Percentiles rank a stretch among this genome's conserved stretches.
These are phyloP conservation scores for Onychomys arenicola DNA, from an alignment of 2,797 vertebrate genomes.

Conservation along the genomic window DNA sequence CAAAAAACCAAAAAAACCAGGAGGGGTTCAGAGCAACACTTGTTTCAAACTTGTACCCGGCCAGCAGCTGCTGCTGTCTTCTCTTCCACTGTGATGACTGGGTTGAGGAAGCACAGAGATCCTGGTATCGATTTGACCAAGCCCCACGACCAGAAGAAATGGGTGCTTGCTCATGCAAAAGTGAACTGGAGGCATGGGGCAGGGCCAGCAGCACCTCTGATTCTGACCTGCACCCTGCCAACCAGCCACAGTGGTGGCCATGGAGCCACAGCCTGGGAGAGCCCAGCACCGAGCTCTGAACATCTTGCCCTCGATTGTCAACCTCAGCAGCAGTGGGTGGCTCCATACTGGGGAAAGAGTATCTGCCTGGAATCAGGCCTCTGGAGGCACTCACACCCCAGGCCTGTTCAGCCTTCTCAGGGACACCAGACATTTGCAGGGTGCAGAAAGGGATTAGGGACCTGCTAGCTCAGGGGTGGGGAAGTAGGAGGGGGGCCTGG, in stretches of 20 bases:
- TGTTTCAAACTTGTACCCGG: background rate
- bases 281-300: accelerated
- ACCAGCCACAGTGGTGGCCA: background rate
- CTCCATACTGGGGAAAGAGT: accelerated
- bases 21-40: conserved; percentile 7
- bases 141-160: background rate
- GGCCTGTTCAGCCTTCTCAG: background rate
- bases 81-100: background rate
- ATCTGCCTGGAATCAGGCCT: background rate
- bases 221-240: background rate
- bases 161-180: background rate
- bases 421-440: background rate
- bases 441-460: background rate
- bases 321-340: background rate
- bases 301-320: conserved; percentile 4
- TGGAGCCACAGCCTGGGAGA: background rate
- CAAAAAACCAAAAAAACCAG: background rate
- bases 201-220: background rate
- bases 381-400: background rate
- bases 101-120: background rate
- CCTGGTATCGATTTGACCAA: background rate
- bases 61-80: background rate
- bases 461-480: background rate
- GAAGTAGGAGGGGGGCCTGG: accelerated
- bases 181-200: background rate